Conservation (phyloP, 2,113 vertebrate species). For the Polyodon spathula region DNA sequence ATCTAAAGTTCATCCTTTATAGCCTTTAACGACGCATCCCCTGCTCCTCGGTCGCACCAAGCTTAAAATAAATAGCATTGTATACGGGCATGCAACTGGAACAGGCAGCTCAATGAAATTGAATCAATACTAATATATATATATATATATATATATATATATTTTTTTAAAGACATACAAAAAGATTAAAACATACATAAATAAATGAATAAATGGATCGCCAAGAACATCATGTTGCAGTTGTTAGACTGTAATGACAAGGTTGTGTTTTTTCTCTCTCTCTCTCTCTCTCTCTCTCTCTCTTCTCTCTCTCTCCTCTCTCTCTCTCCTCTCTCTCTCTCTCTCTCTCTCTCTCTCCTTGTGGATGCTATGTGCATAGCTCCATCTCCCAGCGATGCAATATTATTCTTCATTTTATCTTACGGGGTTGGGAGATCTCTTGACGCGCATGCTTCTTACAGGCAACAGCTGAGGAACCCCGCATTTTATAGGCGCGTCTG, state of each 20-base stretch:
- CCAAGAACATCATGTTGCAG: slow-evolving; percentile 6
- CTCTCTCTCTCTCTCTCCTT: slow-evolving; percentile 1
- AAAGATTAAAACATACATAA: slow-evolving; percentile 2
- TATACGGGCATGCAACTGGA: neutral
- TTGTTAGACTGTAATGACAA: slow-evolving; percentile 12
- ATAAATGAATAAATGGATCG: slow-evolving; percentile 6
- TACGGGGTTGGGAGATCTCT: neutral
- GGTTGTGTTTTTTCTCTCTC: too few species aligned
- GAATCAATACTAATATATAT: neutral
- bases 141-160: neutral
- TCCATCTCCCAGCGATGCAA: slow-evolving; percentile 6
- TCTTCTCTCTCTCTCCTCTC: too few species aligned
- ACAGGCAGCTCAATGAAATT: too few species aligned
- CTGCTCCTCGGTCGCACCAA: neutral
- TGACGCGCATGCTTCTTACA: neutral
- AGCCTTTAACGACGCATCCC: neutral
- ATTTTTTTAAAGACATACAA: slow-evolving; percentile 4
- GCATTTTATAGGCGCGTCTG: too few species aligned
- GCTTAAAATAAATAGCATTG: neutral
- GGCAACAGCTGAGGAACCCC: too few species aligned
- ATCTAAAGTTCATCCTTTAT: slow-evolving; percentile 13
- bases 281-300: too few species aligned
- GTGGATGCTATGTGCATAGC: slow-evolving; percentile 1
- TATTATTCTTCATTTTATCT: slow-evolving; percentile 5
- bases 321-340: too few species aligned